Base-by-base conservation (phyloP, 1,140 invertebrate species). In the Dendrolimus kikuchii region DNA sequence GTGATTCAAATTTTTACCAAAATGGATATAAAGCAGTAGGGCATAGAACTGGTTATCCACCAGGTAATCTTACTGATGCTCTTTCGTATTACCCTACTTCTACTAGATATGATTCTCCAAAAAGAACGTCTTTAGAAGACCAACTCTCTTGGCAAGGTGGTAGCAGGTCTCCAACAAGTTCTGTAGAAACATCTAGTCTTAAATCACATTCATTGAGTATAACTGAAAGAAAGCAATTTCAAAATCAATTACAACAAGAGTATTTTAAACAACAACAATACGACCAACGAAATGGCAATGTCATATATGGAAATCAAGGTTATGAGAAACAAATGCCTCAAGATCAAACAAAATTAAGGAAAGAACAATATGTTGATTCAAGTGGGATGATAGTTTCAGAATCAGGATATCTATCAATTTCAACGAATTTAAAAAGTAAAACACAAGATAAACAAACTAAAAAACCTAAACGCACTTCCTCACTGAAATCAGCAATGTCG, bases 371-470 rank as follows among this genome's bases (percentile, higher is more conserved):
- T 64, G 61, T 89, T 63, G 89, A 87, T 64, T 78, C 89, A 4
- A 90, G 89, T 55, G 90, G 89, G 49, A 89, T 94, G 5, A 91
- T 94, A 56, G 93, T 95, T n/a, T 93, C 93, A 0, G 92, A 94
- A 69, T 93, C 93, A 5, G 94, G 94, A n/a, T 95, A 95, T 69
- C 90, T 95, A 49, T 93, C 92, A 23, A 94, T 95, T 60, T 89
- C 92, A 4, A 87, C 90, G 10, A 92, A 93, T 70, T 87, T 92
- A 23, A 93, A 91, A 76, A 64, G 74, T 54, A 85, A 89, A 64
- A 46, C 68, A 9, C 89, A 91, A 68, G 90, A 90, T 61, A 92
- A 92, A 76, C 63, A 87, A 46, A 63, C 72, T 4, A 93, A 93
- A 79, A 94, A 94, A 74, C 88, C 92, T 38, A 91, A 92, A 77